Evolutionary conservation across 2,113 vertebrate species (phyloP).

Genomic region (Struthidea cinerea): DNA sequence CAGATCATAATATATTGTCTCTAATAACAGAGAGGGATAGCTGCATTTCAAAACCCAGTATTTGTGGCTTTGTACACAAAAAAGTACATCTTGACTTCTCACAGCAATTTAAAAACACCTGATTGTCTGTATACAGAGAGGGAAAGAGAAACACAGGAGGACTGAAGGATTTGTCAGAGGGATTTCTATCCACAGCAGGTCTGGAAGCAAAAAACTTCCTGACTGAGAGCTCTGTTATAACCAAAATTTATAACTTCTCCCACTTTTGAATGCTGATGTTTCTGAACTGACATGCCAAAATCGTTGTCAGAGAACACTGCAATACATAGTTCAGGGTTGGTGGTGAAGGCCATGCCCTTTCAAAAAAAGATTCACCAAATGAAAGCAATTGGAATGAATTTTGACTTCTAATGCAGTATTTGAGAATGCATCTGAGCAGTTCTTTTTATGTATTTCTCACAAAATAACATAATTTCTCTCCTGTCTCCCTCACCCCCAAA

Average conservation of each 20-base stretch:
- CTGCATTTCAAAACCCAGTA: neutral
- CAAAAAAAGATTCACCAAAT: neutral
- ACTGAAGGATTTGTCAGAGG: neutral
- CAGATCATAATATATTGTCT: neutral
- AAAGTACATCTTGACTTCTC: neutral
- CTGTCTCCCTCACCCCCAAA: neutral
- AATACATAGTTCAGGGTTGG: neutral
- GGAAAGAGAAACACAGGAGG: neutral
- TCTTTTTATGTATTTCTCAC: neutral
- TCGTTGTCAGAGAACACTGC: neutral
- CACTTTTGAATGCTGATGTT: neutral
- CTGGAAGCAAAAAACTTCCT: neutral
- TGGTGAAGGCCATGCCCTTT: neutral
- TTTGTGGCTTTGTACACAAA: neutral
- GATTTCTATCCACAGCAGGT: neutral
- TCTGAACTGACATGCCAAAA: neutral
- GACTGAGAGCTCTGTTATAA: neutral
- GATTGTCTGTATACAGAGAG: neutral
- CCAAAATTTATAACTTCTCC: neutral
- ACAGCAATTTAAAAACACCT: neutral
- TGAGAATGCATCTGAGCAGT: neutral
- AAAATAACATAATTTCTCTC: neutral
- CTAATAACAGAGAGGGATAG: neutral
- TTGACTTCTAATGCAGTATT: neutral
- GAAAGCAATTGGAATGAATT: neutral